Evolutionary conservation across 2,888 invertebrate genomes (phyloP), one percentile per base, ranked within the genome.

Genomic region (Nineta flava): DNA sequence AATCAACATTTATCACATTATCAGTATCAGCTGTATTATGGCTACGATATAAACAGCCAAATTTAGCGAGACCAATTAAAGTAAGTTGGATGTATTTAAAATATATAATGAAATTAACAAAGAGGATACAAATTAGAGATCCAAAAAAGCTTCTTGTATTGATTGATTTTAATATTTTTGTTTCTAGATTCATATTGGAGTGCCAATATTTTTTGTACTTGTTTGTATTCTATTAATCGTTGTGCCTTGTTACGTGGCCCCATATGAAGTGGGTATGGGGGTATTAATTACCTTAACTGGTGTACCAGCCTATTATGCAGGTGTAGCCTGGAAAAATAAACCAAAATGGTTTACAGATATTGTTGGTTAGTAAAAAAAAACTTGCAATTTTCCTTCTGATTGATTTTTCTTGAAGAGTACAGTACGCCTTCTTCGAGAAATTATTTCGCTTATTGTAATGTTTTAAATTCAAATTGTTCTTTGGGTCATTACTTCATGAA

Each of bases 1-100:
- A 94, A 67, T 87, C 92, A 19, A 83, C 90, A 65, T 94, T 94
- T 69, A 90, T 92, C 46, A 86, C 86, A 63, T 65, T 91, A 32
- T 87, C 91, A 38, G 87, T 93, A 44, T 78, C 82, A 53, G 92
- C 88, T 2, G 77, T 94, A 53, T 67, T 94, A 26, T 90, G 84
- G 74, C 72, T 93, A 54, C 74, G 94, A 38, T 85, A 83, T 68
- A 87, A 79, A 61, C 70, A 74, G 56, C 93, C 93, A 0, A 69
- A 85, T 51, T 73, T 91, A 69, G 69, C 75, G 2, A 73, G 94
- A 57, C 93, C 93, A 38, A 94, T 94, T 52, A 88, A 81, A 73
- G 88, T 88, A 64, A 62, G 52, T n/a, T n/a, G n/a, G n/a, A n/a
- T 52, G 40, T 42, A 51, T 48, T 41, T 47, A 38, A 44, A 17